Evolutionary conservation across 1,140 invertebrate genomes (phyloP).

Genomic region (Eupeodes corollae): DNA sequence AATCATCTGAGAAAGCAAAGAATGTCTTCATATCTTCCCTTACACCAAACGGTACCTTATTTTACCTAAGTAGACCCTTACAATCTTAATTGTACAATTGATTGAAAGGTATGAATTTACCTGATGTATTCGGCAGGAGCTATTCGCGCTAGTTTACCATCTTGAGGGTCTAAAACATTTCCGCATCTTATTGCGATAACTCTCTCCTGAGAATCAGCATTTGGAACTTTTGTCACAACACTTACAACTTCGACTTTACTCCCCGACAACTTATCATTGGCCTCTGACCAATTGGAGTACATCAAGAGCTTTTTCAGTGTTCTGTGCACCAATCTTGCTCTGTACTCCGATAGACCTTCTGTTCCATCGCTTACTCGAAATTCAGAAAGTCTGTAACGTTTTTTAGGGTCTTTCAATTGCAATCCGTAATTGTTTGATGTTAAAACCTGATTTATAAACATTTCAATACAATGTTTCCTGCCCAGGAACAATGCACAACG

Average conservation of each 20-base stretch:
- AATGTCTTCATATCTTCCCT: too few relatives aligned
- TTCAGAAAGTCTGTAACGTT: not conserved
- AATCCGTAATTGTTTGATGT: not conserved
- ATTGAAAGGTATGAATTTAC: not conserved
- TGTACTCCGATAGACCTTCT: not conserved
- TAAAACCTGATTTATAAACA: not conserved
- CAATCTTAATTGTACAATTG: not conserved
- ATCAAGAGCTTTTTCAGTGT: slow-evolving; percentile 12
- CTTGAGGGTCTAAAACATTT: slow-evolving; percentile 15
- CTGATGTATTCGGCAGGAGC: slow-evolving; percentile 5
- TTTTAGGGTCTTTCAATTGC: not conserved
- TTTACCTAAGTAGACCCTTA: too few relatives aligned
- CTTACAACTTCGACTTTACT: slow-evolving; percentile 8
- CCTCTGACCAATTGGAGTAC: slow-evolving; percentile 14
- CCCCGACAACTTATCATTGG: not conserved
- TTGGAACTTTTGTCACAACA: not conserved
- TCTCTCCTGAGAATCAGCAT: slow-evolving; percentile 14
- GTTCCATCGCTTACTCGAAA: not conserved
- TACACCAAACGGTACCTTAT: too few relatives aligned
- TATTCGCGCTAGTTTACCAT: slow-evolving; percentile 11
- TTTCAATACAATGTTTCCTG: not conserved
- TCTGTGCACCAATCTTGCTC: slow-evolving; percentile 6
- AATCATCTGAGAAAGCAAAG: too few relatives aligned
- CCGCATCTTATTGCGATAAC: slow-evolving; percentile 13
- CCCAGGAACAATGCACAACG: not conserved